These are phyloP conservation scores for Hydroisotoma schaefferi DNA, from an alignment of 2,888 invertebrate genomes.

Conservation along the genomic window DNA sequence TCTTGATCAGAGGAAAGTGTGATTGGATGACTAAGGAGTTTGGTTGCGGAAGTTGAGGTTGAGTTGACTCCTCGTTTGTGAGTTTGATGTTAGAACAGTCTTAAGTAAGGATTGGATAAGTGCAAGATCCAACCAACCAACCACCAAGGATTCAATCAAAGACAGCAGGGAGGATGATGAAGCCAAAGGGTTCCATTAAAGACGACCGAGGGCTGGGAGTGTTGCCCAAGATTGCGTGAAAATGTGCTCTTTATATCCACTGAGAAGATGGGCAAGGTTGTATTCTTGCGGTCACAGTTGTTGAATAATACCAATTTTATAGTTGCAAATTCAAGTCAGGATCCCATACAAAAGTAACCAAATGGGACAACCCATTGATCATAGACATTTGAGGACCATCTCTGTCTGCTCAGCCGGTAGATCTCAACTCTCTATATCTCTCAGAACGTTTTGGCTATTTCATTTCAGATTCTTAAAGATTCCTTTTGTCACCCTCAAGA, in stretches of 20 bases:
- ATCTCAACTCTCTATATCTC: constrained; percentile 40
- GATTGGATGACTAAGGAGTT: neutral
- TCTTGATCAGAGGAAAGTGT: neutral
- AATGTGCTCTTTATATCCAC: constrained; percentile 50
- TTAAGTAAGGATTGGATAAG: no score
- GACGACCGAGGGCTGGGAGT: constrained; percentile 19
- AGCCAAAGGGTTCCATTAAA: constrained; percentile 16
- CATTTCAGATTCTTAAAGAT: constrained; percentile 25
- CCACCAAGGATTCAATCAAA: constrained; percentile 4
- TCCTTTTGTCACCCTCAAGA: constrained; percentile 31
- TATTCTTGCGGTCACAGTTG: constrained; percentile 49
- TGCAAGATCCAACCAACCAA: no score
- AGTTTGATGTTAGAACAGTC: no score
- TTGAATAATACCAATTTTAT: constrained; percentile 50
- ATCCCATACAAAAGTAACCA: constrained; percentile 48
- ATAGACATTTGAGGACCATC: constrained; percentile 43
- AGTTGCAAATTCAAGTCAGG: constrained; percentile 50
- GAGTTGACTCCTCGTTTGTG: neutral
- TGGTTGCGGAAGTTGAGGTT: neutral
- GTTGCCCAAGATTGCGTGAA: constrained; percentile 48
- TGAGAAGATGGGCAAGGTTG: constrained; percentile 46
- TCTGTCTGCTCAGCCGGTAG: constrained; percentile 24
- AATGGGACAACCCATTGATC: constrained; percentile 50
- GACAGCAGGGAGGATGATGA: constrained; percentile 12
- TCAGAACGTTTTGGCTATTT: constrained; percentile 44